Percentiles rank a stretch among this genome's conserved stretches.
phyloP scores from a whole-genome alignment of 2,797 vertebrate genomes.

The Typhlichthys eigenmanni region DNA sequence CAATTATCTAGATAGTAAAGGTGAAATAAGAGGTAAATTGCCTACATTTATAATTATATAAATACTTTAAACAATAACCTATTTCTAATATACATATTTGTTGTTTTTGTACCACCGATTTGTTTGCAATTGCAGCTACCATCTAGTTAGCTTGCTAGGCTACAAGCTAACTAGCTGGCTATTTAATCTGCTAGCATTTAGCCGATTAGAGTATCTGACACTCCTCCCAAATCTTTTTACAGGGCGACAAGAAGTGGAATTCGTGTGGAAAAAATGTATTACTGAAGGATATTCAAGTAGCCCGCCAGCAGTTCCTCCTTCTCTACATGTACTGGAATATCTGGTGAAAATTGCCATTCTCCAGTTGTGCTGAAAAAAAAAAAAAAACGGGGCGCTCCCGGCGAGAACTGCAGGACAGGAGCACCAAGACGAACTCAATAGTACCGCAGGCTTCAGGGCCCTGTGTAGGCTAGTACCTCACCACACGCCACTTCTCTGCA shows the following conservation, averaged over 20 bases:
- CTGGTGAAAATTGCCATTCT: slow-evolving; percentile 58
- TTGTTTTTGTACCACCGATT: slow-evolving; percentile 8
- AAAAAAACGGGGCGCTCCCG: slow-evolving; percentile 72
- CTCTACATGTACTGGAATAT: slow-evolving; percentile 55
- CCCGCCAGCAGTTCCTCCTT: slow-evolving; percentile 29
- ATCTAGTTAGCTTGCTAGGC: slow-evolving; percentile 56
- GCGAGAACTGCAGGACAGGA: slow-evolving; percentile 59
- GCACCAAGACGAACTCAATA: slow-evolving; percentile 59
- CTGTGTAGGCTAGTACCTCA: slow-evolving; percentile 9
- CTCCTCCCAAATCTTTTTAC: slow-evolving; percentile 72
- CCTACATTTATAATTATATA: slow-evolving; percentile 4
- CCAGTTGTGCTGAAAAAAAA: slow-evolving; percentile 42
- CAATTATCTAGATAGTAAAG: slow-evolving; percentile 49
- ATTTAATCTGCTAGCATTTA: slow-evolving; percentile 39
- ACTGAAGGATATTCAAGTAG: slow-evolving; percentile 40
- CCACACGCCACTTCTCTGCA: background rate
- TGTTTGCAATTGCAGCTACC: slow-evolving; percentile 51
- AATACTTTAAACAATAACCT: background rate
- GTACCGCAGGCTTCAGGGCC: slow-evolving; percentile 54
- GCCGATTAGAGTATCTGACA: slow-evolving; percentile 73
- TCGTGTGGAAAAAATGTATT: slow-evolving; percentile 51
- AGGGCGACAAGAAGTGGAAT: slow-evolving; percentile 70
- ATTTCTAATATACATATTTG: background rate
- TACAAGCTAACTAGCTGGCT: slow-evolving; percentile 53
- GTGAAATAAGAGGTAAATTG: slow-evolving; percentile 57